Evolutionary conservation across 2,113 vertebrate species (phyloP), one percentile per base, ranked within the genome.

Genomic region (Callospermophilus lateralis): DNA sequence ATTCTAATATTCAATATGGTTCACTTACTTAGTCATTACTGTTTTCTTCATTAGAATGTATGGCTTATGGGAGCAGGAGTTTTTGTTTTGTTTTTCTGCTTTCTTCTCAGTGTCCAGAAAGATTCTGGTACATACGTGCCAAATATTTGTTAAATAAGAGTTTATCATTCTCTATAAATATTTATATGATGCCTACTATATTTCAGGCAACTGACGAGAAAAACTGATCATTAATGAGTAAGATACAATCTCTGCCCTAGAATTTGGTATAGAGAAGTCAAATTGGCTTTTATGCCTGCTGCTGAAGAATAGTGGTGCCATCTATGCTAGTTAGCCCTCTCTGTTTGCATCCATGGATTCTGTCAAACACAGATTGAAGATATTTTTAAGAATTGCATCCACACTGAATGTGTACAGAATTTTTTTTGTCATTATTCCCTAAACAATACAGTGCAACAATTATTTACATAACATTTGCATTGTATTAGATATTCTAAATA

Each of bases 101-200:
- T 6, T 83, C 8, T 55, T n/a, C 45, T 94, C 15, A 84, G 78
- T 94, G 45, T 94, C 58, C 70, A 77, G 68, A 89, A 67, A 94
- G 63, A 24, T 84, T n/a, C 8, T 22, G 61, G 32, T 55, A 70
- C 39, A 32, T 92, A 53, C 74, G 48, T 32, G 30, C 58, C 55
- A 93, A 84, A 26, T 76, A 65, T 76, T 61, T 92, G 79, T 61
- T 92, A 37, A 83, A 63, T 74, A 65, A 39, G 26, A 61, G 53
- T 84, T 70, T 19, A 48, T 39, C 39, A 58, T 68, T 84, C 24
- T 77, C 26, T 76, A 68, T 32, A 90, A 30, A 30, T n/a, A 42
- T 94, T 74, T 74, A 45, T 65, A 42, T 76, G 53, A 28, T 84
- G 20, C 45, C 45, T 77, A 1, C 37, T 84, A 6, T 55, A 83